phyloP scores from a whole-genome alignment of 2,888 invertebrate genomes.

The Orchestes rusci region DNA sequence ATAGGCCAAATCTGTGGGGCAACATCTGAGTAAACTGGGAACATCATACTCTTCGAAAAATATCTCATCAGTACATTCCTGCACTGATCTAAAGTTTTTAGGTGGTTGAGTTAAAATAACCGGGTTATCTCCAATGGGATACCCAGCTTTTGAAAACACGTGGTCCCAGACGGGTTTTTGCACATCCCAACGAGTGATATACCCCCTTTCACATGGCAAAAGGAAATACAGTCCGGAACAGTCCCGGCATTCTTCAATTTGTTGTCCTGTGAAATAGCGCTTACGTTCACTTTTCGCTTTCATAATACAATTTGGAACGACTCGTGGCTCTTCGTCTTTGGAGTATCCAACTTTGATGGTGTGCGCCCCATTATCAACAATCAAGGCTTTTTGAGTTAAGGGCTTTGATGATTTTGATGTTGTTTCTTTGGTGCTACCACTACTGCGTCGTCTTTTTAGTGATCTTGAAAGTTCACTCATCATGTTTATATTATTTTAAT shows the following conservation, averaged over 20 bases:
- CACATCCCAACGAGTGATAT: conserved; percentile 91
- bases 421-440: conserved; percentile 6
- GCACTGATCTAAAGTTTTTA: conserved; percentile 86
- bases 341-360: conserved; percentile 81
- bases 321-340: conserved; percentile 56
- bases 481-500: no score
- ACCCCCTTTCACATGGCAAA: conserved; percentile 91
- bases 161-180: conserved; percentile 96
- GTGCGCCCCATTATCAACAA: conserved; percentile 78
- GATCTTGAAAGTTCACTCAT: no score
- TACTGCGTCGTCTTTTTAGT: conserved; percentile 17
- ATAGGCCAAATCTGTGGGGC: conserved; percentile 67
- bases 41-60: conserved; percentile 97
- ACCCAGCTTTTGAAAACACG: conserved; percentile 80
- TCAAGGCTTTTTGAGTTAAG: conserved; percentile 22
- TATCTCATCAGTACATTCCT: conserved; percentile 91
- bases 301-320: conserved; percentile 92
- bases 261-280: conserved; percentile 86
- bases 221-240: conserved; percentile 92
- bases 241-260: conserved; percentile 95
- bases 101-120: conserved; percentile 90
- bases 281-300: conserved; percentile 96
- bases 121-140: conserved; percentile 68
- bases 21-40: conserved; percentile 69
- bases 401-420: conserved; percentile 10